A percentile compares a stretch with the other conserved stretches of the same genome.
Evolutionary conservation across 2,888 invertebrate genomes (phyloP).

Genomic region (Chaitophorus viminalis): DNA sequence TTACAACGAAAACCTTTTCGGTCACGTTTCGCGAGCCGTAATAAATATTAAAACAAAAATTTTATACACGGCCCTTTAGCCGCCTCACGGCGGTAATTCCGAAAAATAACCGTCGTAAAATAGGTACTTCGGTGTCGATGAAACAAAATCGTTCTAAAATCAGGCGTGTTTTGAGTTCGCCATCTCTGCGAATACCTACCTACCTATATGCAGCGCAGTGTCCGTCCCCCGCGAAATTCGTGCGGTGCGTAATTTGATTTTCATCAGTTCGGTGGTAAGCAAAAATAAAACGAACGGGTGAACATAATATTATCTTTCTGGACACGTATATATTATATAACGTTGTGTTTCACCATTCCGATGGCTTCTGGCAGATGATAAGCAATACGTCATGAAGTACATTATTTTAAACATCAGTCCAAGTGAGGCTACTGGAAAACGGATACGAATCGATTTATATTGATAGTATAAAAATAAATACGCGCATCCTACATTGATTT

Average conservation of each 20-base stretch:
- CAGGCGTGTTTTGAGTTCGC: no score
- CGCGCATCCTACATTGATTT: neutral
- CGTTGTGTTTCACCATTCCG: no score
- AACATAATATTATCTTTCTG: no score
- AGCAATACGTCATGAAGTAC: no score
- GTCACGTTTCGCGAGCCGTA: slow-evolving; percentile 52
- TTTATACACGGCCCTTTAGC: neutral
- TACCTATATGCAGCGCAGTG: neutral
- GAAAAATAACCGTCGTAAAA: slow-evolving; percentile 11
- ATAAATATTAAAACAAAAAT: slow-evolving; percentile 60
- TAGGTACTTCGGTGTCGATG: neutral
- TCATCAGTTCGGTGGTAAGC: neutral
- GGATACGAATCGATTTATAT: neutral
- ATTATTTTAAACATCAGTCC: neutral
- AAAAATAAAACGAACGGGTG: neutral
- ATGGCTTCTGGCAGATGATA: no score
- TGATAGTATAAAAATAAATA: neutral
- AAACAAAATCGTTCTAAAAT: neutral
- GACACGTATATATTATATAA: no score
- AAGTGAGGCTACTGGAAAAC: neutral
- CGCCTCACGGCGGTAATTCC: neutral
- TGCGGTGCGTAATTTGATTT: neutral
- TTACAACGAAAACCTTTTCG: slow-evolving; percentile 60
- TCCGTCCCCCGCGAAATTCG: neutral
- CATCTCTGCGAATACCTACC: no score